These are phyloP conservation scores for Tiphia femorata DNA, from an alignment of 2,888 invertebrate genomes.

Conservation along the genomic window DNA sequence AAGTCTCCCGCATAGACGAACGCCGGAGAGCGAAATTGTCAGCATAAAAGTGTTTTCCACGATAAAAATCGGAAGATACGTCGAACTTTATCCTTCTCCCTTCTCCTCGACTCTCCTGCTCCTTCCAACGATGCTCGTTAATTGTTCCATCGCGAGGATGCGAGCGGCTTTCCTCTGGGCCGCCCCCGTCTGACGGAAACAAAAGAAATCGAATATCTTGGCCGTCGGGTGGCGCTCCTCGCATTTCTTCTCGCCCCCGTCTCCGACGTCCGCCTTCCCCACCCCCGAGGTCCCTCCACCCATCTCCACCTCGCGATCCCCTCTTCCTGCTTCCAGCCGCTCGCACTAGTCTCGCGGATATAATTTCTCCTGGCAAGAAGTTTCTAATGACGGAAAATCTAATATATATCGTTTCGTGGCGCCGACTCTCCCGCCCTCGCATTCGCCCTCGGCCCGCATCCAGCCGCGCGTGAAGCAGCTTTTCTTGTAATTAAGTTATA, in stretches of 20 bases:
- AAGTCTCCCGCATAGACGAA: too few relatives aligned
- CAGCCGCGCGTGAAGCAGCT: slow-evolving; percentile 53
- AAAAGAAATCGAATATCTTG: slow-evolving; percentile 33
- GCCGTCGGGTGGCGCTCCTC: slow-evolving; percentile 7
- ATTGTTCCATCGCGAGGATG: slow-evolving; percentile 27
- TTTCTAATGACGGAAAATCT: slow-evolving; percentile 65
- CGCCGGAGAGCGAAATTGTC: too few relatives aligned
- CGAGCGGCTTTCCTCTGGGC: slow-evolving; percentile 11
- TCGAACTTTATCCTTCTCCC: too few relatives aligned
- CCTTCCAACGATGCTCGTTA: slow-evolving; percentile 22
- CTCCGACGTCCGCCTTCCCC: not conserved
- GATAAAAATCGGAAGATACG: too few relatives aligned
- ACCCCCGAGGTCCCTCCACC: not conserved
- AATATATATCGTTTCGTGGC: slow-evolving; percentile 56
- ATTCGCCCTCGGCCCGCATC: slow-evolving; percentile 32
- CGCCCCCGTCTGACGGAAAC: slow-evolving; percentile 12
- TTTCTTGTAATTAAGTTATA: slow-evolving; percentile 69
- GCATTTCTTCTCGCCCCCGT: slow-evolving; percentile 2
- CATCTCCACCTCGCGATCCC: slow-evolving; percentile 4
- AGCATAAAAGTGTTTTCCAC: too few relatives aligned
- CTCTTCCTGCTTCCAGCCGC: slow-evolving; percentile 1
- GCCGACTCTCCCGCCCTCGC: too few relatives aligned
- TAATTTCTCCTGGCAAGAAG: slow-evolving; percentile 53
- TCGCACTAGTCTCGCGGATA: slow-evolving; percentile 22
- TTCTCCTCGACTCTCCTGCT: too few relatives aligned